Evolutionary conservation across 1,140 invertebrate species (phyloP).

Genomic region (Eumaeus atala): DNA sequence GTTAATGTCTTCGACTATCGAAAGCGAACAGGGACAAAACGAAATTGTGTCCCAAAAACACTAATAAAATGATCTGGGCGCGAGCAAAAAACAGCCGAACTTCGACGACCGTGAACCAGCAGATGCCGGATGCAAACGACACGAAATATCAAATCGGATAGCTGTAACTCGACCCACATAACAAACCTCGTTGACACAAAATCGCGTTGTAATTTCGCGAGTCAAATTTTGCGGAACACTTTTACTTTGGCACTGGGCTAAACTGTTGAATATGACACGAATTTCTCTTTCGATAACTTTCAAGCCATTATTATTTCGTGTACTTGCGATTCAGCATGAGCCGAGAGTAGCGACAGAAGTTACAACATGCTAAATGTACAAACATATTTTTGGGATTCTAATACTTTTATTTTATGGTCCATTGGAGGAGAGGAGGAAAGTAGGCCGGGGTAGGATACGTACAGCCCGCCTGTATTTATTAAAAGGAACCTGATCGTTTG

Average conservation of each 20-base stretch:
- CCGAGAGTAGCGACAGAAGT: too few relatives aligned
- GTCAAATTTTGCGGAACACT: slow-evolving; percentile 70
- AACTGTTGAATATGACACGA: slow-evolving; percentile 60
- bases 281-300: slow-evolving; percentile 68
- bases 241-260: slow-evolving; percentile 65
- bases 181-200: slow-evolving; percentile 63
- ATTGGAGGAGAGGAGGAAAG: too few relatives aligned
- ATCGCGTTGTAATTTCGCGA: slow-evolving; percentile 73
- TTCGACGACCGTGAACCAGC: slow-evolving; percentile 50
- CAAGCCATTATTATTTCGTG: neutral
- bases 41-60: slow-evolving; percentile 6
- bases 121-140: slow-evolving; percentile 40
- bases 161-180: slow-evolving; percentile 70
- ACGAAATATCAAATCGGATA: slow-evolving; percentile 59
- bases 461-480: too few relatives aligned
- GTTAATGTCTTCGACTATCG: neutral
- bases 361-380: too few relatives aligned
- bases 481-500: too few relatives aligned
- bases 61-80: slow-evolving; percentile 14
- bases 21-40: slow-evolving; percentile 4
- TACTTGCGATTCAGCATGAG: too few relatives aligned
- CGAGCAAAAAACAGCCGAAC: slow-evolving; percentile 27
- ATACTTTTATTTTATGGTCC: too few relatives aligned
- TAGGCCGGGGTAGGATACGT: too few relatives aligned
- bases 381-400: too few relatives aligned